A percentile compares a stretch with the other conserved stretches of the same genome.
These are phyloP conservation scores for Smittia sp. DNA, from an alignment of 2,888 invertebrate genomes.

Conservation along the genomic window DNA sequence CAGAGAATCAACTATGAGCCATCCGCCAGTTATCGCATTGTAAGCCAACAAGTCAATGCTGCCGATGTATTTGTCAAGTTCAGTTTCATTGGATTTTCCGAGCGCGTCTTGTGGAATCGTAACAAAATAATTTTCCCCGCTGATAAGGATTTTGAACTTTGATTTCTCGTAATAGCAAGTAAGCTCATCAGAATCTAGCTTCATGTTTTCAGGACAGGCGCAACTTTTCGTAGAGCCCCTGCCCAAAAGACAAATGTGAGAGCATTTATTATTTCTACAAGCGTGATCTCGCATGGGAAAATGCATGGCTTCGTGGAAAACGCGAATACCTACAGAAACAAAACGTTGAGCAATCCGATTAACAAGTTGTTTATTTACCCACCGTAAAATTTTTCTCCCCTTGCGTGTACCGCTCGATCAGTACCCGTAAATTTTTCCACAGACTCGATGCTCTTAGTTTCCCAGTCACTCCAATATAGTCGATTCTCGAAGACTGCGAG, in stretches of 20 bases:
- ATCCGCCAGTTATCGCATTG: too few species aligned
- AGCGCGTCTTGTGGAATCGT: too few species aligned
- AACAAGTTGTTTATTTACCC: too few species aligned
- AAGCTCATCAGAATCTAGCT: conserved; percentile 56
- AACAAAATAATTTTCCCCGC: conserved; percentile 58
- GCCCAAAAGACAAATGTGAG: conserved; percentile 73
- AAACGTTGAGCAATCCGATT: too few species aligned
- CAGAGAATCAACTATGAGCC: too few species aligned
- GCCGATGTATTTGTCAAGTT: too few species aligned
- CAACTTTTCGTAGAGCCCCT: too few species aligned
- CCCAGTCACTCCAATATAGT: conserved; percentile 90
- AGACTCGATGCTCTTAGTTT: conserved; percentile 67
- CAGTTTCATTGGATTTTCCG: too few species aligned
- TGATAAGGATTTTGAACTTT: conserved; percentile 54
- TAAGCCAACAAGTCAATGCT: too few species aligned
- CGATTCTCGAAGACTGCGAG: conserved; percentile 83
- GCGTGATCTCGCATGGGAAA: conserved; percentile 60
- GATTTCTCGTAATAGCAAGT: conserved; percentile 55
- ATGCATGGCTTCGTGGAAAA: conserved; percentile 71
- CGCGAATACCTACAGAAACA: conserved; percentile 61
- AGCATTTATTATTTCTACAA: conserved; percentile 64
- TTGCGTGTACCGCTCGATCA: conserved; percentile 57
- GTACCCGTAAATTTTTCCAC: conserved; percentile 76
- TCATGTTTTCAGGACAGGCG: conserved; percentile 73
- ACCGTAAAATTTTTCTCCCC: too few species aligned